These are phyloP conservation scores for Lordiphosa mommai DNA, from an alignment of 1,140 invertebrate species.

Conservation along the genomic window DNA sequence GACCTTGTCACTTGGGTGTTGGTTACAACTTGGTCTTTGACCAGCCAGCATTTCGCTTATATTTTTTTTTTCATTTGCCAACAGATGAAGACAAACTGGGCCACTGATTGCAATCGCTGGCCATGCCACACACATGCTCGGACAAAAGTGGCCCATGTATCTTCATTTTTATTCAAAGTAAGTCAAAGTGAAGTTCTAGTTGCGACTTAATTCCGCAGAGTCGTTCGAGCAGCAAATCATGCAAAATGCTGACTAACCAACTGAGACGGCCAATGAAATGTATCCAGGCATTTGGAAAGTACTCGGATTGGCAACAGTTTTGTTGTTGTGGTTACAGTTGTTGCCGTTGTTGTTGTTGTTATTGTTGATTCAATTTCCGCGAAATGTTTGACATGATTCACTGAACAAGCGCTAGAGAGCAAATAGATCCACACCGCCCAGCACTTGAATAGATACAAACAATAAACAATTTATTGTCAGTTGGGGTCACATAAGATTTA, in stretches of 20 bases:
- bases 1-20: slow-evolving; percentile 46
- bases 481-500: too few relatives aligned
- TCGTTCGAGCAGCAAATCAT: slow-evolving; percentile 27
- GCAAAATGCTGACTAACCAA: slow-evolving; percentile 51
- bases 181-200: slow-evolving; percentile 41
- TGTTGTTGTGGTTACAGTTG: slow-evolving; percentile 14
- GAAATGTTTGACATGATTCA: slow-evolving; percentile 69
- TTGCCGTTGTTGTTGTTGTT: slow-evolving; percentile 14
- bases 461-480: too few relatives aligned
- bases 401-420: slow-evolving; percentile 49
- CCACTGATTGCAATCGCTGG: slow-evolving; percentile 64
- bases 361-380: slow-evolving; percentile 56
- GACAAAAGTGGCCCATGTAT: too few relatives aligned
- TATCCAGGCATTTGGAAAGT: slow-evolving; percentile 55
- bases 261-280: slow-evolving; percentile 51
- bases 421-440: too few relatives aligned
- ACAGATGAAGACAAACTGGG: slow-evolving; percentile 68
- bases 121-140: slow-evolving; percentile 44
- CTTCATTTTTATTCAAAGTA: slow-evolving; percentile 30
- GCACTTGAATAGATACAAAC: too few relatives aligned
- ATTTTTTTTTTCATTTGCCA: too few relatives aligned
- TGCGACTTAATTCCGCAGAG: slow-evolving; percentile 15
- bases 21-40: slow-evolving; percentile 32
- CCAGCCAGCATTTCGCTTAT: slow-evolving; percentile 63
- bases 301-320: slow-evolving; percentile 14